Evolutionary conservation across 2,888 invertebrate species (phyloP).

Genomic region (Drosophila buzzatii): DNA sequence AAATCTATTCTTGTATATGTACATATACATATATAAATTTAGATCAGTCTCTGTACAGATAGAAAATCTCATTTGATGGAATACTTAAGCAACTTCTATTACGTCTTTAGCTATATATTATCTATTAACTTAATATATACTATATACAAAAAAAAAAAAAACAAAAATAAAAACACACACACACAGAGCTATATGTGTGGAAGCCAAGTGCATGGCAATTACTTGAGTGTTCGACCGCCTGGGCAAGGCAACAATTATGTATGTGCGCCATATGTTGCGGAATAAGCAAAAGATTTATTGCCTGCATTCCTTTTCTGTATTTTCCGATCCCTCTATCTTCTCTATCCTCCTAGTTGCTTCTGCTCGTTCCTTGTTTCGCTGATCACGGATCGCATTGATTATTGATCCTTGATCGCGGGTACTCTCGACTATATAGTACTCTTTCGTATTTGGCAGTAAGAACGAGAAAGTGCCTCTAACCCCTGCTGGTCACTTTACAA

Average conservation of each 20-base stretch:
- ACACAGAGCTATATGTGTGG: not conserved
- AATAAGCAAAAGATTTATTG: not conserved
- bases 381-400: not conserved
- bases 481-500: slow-evolving; percentile 19
- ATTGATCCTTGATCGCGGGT: not conserved
- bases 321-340: not conserved
- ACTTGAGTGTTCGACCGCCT: slow-evolving; percentile 36
- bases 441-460: not conserved
- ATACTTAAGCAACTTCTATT: not conserved
- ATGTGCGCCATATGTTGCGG: slow-evolving; percentile 31
- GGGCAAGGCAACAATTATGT: slow-evolving; percentile 8
- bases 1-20: not conserved
- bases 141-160: too few species aligned
- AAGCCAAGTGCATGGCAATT: slow-evolving; percentile 42
- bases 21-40: not conserved
- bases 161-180: too few species aligned
- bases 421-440: not conserved
- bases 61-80: not conserved
- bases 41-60: not conserved
- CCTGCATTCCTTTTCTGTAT: not conserved
- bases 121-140: not conserved
- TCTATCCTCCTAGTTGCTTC: not conserved
- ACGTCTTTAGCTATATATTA: not conserved
- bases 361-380: not conserved
- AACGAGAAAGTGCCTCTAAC: not conserved